These are phyloP conservation scores for Tuberolachnus salignus DNA, from an alignment of 2,888 invertebrate species.

Conservation along the genomic window DNA sequence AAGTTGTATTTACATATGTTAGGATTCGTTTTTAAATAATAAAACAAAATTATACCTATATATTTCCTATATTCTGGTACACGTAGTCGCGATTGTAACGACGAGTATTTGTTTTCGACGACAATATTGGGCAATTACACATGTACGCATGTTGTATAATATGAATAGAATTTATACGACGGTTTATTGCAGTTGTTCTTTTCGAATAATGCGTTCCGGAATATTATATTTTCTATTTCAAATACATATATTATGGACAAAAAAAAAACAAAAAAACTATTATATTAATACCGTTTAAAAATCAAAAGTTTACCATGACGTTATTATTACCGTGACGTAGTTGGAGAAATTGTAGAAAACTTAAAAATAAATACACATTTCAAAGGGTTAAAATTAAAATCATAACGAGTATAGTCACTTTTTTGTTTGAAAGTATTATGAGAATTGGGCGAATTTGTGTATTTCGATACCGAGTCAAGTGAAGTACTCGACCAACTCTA, in stretches of 20 bases:
- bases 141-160: background rate
- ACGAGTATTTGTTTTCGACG: slow-evolving; percentile 23
- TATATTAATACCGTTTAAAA: background rate
- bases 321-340: background rate
- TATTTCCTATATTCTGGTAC: background rate
- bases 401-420: too few species aligned
- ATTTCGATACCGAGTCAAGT: too few species aligned
- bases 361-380: background rate
- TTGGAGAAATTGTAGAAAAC: background rate
- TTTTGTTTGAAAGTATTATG: too few species aligned
- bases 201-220: background rate
- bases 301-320: background rate
- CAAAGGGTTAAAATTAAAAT: too few species aligned
- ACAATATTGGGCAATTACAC: background rate
- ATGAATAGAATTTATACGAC: background rate
- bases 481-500: too few species aligned
- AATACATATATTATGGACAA: background rate
- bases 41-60: background rate
- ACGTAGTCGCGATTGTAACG: background rate
- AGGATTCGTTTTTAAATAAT: background rate
- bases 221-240: background rate
- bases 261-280: background rate
- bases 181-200: background rate
- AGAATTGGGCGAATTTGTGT: too few species aligned
- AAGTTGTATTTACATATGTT: slow-evolving; percentile 19